Evolutionary conservation across 2,113 vertebrate species (phyloP), one percentile per base, ranked within the genome.

Genomic region (Corynorhinus townsendii): DNA sequence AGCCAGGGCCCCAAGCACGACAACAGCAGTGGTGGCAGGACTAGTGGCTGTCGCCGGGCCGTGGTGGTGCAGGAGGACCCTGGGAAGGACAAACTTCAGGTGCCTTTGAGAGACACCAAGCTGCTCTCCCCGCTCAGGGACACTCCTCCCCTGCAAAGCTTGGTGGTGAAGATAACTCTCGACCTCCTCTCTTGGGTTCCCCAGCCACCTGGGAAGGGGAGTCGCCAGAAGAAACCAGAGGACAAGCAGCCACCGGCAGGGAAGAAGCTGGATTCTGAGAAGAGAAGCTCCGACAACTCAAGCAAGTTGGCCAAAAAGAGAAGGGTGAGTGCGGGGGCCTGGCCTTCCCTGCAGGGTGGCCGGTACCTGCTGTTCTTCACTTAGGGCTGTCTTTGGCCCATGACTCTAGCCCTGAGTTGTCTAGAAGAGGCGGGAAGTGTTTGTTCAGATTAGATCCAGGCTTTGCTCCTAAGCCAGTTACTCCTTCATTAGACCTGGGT

Each of bases 91-190:
- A 98, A 96, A 77, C 92, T 97, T 54, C 94, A 54, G 19, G 89
- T 97, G 76, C 97, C 98, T 64, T 28, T 89, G 1, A 89, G 88
- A 89, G 98, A 97, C 87, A 87, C 97, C 86, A 98, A 97, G 66
- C 72, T 97, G 64, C 91, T 92, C 20, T 96, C 97, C 0, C 95
- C 91, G 2, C 91, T 93, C 90, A 98, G 96, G 90, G 97, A 97
- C 26, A 33, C 52, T 1, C 83, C 84, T 0, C 2, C 45, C 73
- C 86, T 77, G 0, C 94, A 30, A 2, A 93, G 96, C 43, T 98
- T 99, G 30, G 7, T 99, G 95, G 99, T 99, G 87, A 99, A 99
- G 98, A 99, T 99, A 80, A 91, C 98, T 30, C 98, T 99, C 0
- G 93, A 97, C 84, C 98, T 99, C n/a, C 98, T 99, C 11, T 98